These are phyloP conservation scores for Rhagophthalmus giganteus DNA, from an alignment of 2,888 invertebrate genomes.

Conservation along the genomic window DNA sequence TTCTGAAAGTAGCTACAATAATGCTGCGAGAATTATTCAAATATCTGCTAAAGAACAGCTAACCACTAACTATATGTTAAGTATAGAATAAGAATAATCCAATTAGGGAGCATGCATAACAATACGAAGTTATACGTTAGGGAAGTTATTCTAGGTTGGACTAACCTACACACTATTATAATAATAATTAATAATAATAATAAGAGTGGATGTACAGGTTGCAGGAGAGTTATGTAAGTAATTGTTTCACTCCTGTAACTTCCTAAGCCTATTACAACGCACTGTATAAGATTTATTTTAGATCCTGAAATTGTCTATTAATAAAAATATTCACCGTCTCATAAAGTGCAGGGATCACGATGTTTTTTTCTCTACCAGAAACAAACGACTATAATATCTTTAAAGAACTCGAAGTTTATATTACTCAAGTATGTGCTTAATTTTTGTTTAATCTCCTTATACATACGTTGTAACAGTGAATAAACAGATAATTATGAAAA, in stretches of 20 bases:
- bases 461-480: conserved; percentile 17
- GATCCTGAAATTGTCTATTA: not conserved
- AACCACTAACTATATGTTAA: conserved; percentile 53
- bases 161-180: conserved; percentile 53
- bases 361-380: too few species aligned
- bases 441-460: conserved; percentile 1
- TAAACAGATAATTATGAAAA: conserved; percentile 32
- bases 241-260: conserved; percentile 12
- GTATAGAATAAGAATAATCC: conserved; percentile 50
- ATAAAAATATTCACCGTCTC: not conserved
- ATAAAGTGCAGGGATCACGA: too few species aligned
- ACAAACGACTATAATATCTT: too few species aligned
- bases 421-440: too few species aligned
- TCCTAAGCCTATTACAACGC: conserved; percentile 20
- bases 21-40: conserved; percentile 36
- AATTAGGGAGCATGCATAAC: conserved; percentile 55
- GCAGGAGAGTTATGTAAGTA: conserved; percentile 22
- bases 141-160: conserved; percentile 55
- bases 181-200: conserved; percentile 43
- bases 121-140: conserved; percentile 53
- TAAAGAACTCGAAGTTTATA: too few species aligned
- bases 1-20: conserved; percentile 26
- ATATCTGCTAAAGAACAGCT: conserved; percentile 48
- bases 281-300: conserved; percentile 2
- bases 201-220: conserved; percentile 43